Evolutionary conservation across 1,140 invertebrate genomes (phyloP), one percentile per base, ranked within the genome.

Genomic region (Drosophila nannoptera): DNA sequence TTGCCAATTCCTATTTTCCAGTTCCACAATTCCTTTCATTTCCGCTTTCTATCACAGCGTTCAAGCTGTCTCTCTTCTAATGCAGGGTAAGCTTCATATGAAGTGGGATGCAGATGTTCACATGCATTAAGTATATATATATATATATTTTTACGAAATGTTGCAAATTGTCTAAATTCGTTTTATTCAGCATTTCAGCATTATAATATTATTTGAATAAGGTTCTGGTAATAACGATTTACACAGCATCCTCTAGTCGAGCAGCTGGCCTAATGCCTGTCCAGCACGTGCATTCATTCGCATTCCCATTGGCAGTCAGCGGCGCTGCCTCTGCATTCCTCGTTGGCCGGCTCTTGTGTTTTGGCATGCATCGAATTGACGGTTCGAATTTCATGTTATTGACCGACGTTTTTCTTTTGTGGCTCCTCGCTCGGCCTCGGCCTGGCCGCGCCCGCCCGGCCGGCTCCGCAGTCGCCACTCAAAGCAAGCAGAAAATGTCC

Each of bases 401-500:
- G 69, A 80, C 42, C 77, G 61, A 62, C 49, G 62, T 55, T 73
- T 80, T 78, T 72, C 59, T 43, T 74, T 62, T 75, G 63, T 63
- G 56, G 49, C 53, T 43, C 31, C 31, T 43, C 22, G 11, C 31
- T 43, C 12, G 11, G 14, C 32, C 43, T n/a, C 54, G 31, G 49
- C 48, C 55, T 32, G 43, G 33, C 42, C 35, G 29, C 1, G 3
- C 56, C 11, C 33, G 62, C 22, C 33, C 33, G 5, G 40, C n/a
- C 40, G 11, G 6, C 2, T 29, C 49, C 60, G 50, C 43, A 53
- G 67, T 45, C 67, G 33, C 46, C 48, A 73, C 61, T 82, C 78
- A 73, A 77, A 66, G 61, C 69, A 74, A 63, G 69, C 68, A 73
- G 80, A 70, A 83, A 80, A 84, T 76, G 81, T 84, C 81, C 65